phyloP scores from a whole-genome alignment of 2,888 invertebrate species.

The Torymus auratus region DNA sequence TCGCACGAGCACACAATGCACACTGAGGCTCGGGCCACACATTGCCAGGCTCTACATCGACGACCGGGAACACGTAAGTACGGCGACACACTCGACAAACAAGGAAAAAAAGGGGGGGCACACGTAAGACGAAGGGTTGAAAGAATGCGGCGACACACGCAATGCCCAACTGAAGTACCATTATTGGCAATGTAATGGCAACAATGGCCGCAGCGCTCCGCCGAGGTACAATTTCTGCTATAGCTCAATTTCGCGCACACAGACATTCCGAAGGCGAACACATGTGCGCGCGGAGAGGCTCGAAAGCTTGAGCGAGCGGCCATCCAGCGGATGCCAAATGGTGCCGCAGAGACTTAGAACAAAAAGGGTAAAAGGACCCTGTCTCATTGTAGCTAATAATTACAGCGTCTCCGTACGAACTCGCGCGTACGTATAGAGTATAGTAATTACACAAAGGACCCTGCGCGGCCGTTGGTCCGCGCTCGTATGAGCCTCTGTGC shows the following conservation, averaged over 20 bases:
- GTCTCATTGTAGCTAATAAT: constrained; percentile 71
- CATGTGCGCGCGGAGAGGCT: constrained; percentile 39
- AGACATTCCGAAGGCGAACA: constrained; percentile 47
- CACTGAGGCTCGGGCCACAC: constrained; percentile 23
- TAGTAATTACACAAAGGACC: constrained; percentile 73
- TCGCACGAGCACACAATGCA: constrained; percentile 13
- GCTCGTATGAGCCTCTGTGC: background rate
- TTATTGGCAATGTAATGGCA: constrained; percentile 69
- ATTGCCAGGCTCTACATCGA: constrained; percentile 26
- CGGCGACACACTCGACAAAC: constrained; percentile 32
- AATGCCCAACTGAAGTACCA: constrained; percentile 66
- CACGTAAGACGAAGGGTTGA: constrained; percentile 52
- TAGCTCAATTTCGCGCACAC: constrained; percentile 48
- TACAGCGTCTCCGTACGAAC: constrained; percentile 68
- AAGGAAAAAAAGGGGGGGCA: constrained; percentile 21
- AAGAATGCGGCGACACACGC: constrained; percentile 37
- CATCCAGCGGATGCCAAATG: constrained; percentile 70
- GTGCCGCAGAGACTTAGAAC: constrained; percentile 61
- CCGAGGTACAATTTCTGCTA: background rate
- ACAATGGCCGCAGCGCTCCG: constrained; percentile 60
- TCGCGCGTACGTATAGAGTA: constrained; percentile 63
- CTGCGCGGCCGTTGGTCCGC: background rate
- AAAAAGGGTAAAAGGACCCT: constrained; percentile 47
- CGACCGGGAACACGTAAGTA: background rate
- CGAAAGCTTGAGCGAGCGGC: constrained; percentile 3